These are phyloP conservation scores for Cosmia trapezina DNA, from an alignment of 2,888 invertebrate genomes.

Conservation along the genomic window DNA sequence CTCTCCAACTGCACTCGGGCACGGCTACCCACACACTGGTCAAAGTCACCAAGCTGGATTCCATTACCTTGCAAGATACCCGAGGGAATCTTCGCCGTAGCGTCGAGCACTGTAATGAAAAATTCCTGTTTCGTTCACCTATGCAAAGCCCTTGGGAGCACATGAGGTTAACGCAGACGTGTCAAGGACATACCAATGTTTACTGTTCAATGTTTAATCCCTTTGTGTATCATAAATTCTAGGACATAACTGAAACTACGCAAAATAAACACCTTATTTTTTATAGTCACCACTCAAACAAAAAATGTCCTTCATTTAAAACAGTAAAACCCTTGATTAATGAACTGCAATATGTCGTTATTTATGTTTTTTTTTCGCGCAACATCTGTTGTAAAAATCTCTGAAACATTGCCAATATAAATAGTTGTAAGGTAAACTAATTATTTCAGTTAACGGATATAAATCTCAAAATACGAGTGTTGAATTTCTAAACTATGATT, in stretches of 20 bases:
- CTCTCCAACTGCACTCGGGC: constrained; percentile 91
- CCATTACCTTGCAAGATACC: constrained; percentile 93
- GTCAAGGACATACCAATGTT: constrained; percentile 57
- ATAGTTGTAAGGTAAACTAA: constrained; percentile 69
- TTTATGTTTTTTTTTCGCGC: constrained; percentile 73
- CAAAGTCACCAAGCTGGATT: constrained; percentile 93
- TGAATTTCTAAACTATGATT: constrained; percentile 48
- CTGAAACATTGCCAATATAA: constrained; percentile 79
- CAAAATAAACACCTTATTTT: constrained; percentile 24
- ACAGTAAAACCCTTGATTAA: constrained; percentile 54
- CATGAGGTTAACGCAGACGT: constrained; percentile 58
- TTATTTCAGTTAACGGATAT: constrained; percentile 61
- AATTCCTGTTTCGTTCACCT: constrained; percentile 75
- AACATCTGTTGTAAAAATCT: constrained; percentile 77
- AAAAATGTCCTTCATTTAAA: constrained; percentile 24
- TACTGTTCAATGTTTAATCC: constrained; percentile 52
- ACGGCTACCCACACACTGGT: constrained; percentile 91
- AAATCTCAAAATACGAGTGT: constrained; percentile 57
- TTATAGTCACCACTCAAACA: constrained; percentile 12
- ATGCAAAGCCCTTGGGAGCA: constrained; percentile 68
- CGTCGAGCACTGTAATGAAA: constrained; percentile 92
- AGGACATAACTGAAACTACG: constrained; percentile 19
- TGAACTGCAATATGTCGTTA: constrained; percentile 62
- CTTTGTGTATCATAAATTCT: constrained; percentile 57
- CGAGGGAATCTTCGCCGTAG: constrained; percentile 93